Conservation (phyloP, 2,113 vertebrate genomes). For the Bagarius yarrelli region DNA sequence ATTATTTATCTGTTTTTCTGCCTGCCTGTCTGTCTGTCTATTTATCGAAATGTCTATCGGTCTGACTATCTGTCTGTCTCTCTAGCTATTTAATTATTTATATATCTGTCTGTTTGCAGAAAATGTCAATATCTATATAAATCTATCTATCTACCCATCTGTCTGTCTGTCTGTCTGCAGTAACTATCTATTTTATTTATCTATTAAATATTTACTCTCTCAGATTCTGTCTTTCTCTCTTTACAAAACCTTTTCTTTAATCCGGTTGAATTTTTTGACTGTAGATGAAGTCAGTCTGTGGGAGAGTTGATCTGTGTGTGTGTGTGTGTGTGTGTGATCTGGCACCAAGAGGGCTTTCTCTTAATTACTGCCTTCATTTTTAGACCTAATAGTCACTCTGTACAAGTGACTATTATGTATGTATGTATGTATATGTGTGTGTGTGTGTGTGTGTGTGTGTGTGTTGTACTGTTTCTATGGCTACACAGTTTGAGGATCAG, state of each 20-base stretch:
- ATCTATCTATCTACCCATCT: background rate
- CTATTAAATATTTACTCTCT: no score
- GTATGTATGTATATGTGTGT: background rate
- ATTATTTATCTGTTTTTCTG: no score
- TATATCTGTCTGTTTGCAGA: background rate
- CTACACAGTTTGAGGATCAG: background rate
- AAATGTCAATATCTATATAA: no score
- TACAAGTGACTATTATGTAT: no score
- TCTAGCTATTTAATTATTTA: rapidly evolving
- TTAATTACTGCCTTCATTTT: constrained; percentile 29
- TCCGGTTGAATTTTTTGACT: no score
- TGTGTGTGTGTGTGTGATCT: background rate
- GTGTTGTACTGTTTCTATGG: constrained; percentile 11
- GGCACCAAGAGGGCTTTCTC: background rate
- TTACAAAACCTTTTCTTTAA: no score
- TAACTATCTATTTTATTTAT: background rate
- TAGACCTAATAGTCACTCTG: constrained; percentile 27
- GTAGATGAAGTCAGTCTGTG: no score
- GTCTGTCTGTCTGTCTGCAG: background rate
- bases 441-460: constrained; percentile 6
- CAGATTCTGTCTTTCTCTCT: background rate
- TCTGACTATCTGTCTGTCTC: background rate
- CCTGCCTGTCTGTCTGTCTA: no score
- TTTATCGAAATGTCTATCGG: no score
- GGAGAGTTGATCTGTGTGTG: no score